Base-by-base conservation (phyloP, 1,140 invertebrate species). In the Himalopsyche phryganea region DNA sequence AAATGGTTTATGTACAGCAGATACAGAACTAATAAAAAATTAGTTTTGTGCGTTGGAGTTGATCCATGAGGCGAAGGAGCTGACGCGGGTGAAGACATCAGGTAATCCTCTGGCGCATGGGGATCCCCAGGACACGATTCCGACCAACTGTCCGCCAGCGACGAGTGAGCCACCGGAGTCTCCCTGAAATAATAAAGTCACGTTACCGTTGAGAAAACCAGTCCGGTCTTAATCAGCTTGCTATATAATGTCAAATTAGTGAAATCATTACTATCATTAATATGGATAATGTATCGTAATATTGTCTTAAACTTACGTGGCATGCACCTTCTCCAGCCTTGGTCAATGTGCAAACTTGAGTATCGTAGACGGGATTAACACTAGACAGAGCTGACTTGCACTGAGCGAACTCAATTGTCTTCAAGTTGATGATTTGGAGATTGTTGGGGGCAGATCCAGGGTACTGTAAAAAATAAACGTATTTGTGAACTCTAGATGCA, bases 91-190 rank as follows among this genome's bases (percentile, higher is more conserved):
- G 68, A 85, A 85, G 11, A 51, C 49, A 42, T 51, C 49, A 15
- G 49, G 49, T 9, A 15, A 13, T 19, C 49, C 49, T 13, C 18
- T 6, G 6, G 80, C 83, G 65, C 82, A 84, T 1, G 81, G 80
- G 11, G 71, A 65, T 9, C 81, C 81, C 73, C 80, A 84, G 0
- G 81, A 83, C 1, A 81, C 81, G 18, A 83, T 71, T 7, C 81
- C 83, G 47, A 80, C 65, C 35, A 76, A 66, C 15, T 15, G n/a
- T 10, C 32, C 67, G 1, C 44, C 33, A 13, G 33, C 40, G n/a
- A 58, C 55, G 38, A 58, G 35, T 1, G 55, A 40, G 10, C 55
- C 41, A 11, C 55, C 55, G 19, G 47, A 36, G 42, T 58, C 55
- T 33, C 55, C 48, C 55, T 58, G 40, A 48, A 13, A 11, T 6